These are phyloP conservation scores for Urocitellus parryii DNA, from an alignment of 2,113 vertebrate genomes.

Conservation along the genomic window DNA sequence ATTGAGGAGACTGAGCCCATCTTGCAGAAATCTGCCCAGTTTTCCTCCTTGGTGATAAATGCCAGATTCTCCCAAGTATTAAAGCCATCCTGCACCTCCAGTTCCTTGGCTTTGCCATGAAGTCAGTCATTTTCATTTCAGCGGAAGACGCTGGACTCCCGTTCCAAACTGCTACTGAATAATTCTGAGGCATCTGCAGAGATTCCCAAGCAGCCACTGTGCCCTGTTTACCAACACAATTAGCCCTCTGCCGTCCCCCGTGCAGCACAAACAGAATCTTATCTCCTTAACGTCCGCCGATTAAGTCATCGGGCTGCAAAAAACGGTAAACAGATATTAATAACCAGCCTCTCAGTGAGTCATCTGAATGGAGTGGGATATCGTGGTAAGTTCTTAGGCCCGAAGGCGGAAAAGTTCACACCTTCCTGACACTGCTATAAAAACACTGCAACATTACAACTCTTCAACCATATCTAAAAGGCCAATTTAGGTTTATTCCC, in stretches of 20 bases:
- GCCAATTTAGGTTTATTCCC: conserved; percentile 90
- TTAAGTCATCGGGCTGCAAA: conserved; percentile 82
- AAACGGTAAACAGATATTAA: conserved; percentile 85
- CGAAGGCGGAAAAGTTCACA: conserved; percentile 77
- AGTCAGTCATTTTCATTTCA: conserved; percentile 49
- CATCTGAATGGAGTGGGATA: conserved; percentile 68
- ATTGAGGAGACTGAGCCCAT: background rate
- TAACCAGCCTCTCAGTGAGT: conserved; percentile 79
- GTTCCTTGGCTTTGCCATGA: background rate
- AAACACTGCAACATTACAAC: conserved; percentile 85
- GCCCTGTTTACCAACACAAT: conserved; percentile 85
- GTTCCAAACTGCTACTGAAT: conserved; percentile 52
- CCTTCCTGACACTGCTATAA: conserved; percentile 81
- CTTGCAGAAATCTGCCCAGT: background rate
- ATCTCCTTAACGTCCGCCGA: conserved; percentile 83
- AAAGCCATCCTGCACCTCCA: background rate
- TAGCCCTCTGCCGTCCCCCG: conserved; percentile 77
- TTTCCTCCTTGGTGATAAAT: background rate
- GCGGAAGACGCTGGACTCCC: conserved; percentile 16
- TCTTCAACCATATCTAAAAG: conserved; percentile 90
- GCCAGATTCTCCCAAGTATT: background rate
- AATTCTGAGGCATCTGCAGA: conserved; percentile 76
- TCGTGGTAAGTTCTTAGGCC: conserved; percentile 55
- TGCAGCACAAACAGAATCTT: conserved; percentile 82
- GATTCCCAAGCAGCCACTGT: conserved; percentile 71